Base-by-base conservation (phyloP, 2,113 vertebrate species). In the Oryzias melastigma region DNA sequence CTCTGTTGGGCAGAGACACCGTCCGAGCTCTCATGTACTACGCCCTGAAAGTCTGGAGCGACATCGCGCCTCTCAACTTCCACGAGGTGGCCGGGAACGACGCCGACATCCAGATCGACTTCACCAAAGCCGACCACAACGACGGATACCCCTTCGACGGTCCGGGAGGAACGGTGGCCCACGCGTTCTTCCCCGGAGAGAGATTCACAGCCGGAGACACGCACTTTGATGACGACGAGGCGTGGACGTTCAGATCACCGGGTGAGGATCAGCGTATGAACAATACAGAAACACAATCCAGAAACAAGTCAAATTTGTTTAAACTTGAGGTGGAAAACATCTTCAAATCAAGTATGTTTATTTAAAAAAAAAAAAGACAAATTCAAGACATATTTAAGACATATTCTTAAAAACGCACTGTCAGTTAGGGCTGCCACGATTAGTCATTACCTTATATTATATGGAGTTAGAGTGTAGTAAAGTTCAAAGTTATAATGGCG, bases 41-140 rank as follows among this genome's bases (percentile, higher is more conserved):
- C 0, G 97, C 96, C 7, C 86, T 99, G 73, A 98, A 98, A 83
- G 97, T 97, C 57, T 99, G 97, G 97, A 96, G 96, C 0, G 96
- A 99, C 85, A 95, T 98, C 8, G 92, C 95, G 0, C 96, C 96
- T 0, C 92, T 99, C 8, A 95, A 98, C 83, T 98, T 99, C 90
- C 97, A 98, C 0, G 96, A 99, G 84, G 97, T 98, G 76, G 97
- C 95, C 0, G 95, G 96, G 54, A 95, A 88, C 7, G 75, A 93
- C 0, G 96, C 96, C 0, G 97, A 99, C 82, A 98, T 99, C 87
- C 95, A 98, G 81, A 95, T 98, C 12, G 96, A 98, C 89, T 99
- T 99, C 90, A 95, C 95, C 62, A 95, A 91, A 71, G 93, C 94
- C 0, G 93, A 98, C 53, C 97, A 99, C 85, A 82, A 94, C 0